Evolutionary conservation across 2,797 vertebrate species (phyloP).

Genomic region (Tangara arthus): DNA sequence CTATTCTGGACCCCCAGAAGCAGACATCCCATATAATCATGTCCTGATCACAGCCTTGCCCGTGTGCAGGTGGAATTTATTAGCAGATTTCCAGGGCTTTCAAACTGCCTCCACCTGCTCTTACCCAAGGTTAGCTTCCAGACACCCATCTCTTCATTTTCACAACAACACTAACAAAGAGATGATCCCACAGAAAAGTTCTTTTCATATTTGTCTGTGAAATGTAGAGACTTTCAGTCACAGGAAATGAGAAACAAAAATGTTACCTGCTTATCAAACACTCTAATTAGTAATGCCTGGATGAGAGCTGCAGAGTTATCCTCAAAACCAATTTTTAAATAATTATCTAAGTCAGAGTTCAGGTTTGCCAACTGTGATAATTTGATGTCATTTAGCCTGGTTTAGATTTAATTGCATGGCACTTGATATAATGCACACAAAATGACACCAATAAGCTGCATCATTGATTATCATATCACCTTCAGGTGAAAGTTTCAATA

Average conservation of each 20-base stretch:
- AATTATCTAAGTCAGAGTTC: not conserved
- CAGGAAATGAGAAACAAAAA: not conserved
- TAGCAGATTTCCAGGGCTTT: not conserved
- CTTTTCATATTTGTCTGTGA: not conserved
- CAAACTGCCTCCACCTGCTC: not conserved
- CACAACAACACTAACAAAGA: rapidly evolving
- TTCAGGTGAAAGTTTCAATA: not conserved
- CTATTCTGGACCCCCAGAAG: not conserved
- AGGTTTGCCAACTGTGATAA: not conserved
- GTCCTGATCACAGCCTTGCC: not conserved
- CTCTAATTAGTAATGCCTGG: not conserved
- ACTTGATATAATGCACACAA: not conserved
- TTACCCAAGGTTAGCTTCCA: not conserved
- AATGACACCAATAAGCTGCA: not conserved
- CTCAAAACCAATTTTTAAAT: not conserved
- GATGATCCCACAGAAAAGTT: not conserved
- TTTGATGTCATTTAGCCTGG: not conserved
- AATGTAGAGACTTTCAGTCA: not conserved
- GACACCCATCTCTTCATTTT: not conserved
- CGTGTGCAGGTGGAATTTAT: not conserved
- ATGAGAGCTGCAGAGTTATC: not conserved
- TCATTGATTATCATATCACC: not conserved
- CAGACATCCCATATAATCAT: not conserved
- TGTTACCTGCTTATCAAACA: not conserved
- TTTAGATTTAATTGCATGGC: not conserved